Percentiles rank a stretch among this genome's conserved stretches.
Evolutionary conservation across 1,140 invertebrate species (phyloP).

Genomic region (Chironomus striatipennis): DNA sequence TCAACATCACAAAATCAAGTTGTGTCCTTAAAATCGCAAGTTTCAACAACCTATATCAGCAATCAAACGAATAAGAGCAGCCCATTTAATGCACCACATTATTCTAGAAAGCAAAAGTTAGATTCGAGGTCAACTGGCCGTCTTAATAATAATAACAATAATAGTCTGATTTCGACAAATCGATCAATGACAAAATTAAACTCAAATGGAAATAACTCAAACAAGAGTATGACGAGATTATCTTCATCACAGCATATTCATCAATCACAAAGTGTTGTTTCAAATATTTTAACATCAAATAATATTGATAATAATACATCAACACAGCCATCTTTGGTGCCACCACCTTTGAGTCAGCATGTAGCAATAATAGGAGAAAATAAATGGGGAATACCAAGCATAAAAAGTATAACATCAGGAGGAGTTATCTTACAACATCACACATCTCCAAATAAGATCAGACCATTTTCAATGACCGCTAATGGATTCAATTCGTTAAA

Average conservation of each 20-base stretch:
- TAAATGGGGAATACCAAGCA: constrained; percentile 43
- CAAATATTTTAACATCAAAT: not conserved
- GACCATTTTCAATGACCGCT: constrained; percentile 36
- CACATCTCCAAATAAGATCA: constrained; percentile 39
- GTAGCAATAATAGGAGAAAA: constrained; percentile 41
- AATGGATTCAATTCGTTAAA: constrained; percentile 33
- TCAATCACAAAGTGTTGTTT: constrained; percentile 25
- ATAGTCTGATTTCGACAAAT: constrained; percentile 56
- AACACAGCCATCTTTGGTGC: not conserved
- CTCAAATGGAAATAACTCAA: constrained; percentile 31
- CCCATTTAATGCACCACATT: not conserved
- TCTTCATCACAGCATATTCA: constrained; percentile 64
- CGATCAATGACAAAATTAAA: constrained; percentile 54
- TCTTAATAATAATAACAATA: constrained; percentile 55
- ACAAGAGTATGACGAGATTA: constrained; percentile 65
- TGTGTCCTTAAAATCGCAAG: not conserved
- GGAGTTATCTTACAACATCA: constrained; percentile 47
- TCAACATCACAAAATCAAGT: constrained; percentile 24
- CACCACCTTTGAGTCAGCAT: constrained; percentile 1
- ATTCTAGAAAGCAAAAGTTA: constrained; percentile 43
- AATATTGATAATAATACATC: not conserved
- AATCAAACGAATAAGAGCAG: constrained; percentile 25
- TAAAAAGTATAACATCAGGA: constrained; percentile 44
- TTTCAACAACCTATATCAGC: not conserved
- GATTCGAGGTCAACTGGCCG: constrained; percentile 60